These are phyloP conservation scores for Archivesica marissinica DNA, from an alignment of 1,140 invertebrate species.

Conservation along the genomic window DNA sequence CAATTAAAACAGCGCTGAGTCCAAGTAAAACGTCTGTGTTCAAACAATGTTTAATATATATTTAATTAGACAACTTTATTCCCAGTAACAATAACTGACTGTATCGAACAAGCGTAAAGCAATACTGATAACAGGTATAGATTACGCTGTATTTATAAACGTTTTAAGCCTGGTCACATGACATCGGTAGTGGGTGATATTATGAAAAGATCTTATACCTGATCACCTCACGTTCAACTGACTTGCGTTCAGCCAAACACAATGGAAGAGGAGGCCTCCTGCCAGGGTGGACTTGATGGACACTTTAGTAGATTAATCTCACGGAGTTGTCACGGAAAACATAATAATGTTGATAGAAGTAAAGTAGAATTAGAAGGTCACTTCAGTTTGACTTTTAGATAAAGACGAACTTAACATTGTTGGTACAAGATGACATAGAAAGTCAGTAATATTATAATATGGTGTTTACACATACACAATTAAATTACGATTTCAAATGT, in stretches of 20 bases:
- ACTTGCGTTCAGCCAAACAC: background rate
- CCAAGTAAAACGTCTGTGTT: background rate
- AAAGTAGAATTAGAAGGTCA: background rate
- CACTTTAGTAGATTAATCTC: constrained; percentile 1
- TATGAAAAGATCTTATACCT: constrained; percentile 13
- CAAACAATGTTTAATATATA: too few relatives aligned
- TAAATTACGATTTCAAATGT: too few relatives aligned
- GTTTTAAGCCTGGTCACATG: background rate
- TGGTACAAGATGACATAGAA: background rate
- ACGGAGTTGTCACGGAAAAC: background rate
- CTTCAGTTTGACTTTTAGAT: background rate
- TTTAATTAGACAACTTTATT: too few relatives aligned
- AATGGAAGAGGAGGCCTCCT: background rate
- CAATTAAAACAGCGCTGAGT: background rate
- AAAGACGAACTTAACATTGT: background rate
- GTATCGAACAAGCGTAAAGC: background rate
- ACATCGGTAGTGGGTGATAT: background rate
- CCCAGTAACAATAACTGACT: too few relatives aligned
- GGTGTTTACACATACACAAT: too few relatives aligned
- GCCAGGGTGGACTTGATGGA: background rate
- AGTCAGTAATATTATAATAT: too few relatives aligned
- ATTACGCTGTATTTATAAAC: background rate
- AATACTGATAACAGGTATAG: background rate
- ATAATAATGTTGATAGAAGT: background rate
- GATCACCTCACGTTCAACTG: background rate